A percentile compares a stretch with the other conserved stretches of the same genome.
phyloP scores from a whole-genome alignment of 2,888 invertebrate genomes.

The Melangyna quadrimaculata region DNA sequence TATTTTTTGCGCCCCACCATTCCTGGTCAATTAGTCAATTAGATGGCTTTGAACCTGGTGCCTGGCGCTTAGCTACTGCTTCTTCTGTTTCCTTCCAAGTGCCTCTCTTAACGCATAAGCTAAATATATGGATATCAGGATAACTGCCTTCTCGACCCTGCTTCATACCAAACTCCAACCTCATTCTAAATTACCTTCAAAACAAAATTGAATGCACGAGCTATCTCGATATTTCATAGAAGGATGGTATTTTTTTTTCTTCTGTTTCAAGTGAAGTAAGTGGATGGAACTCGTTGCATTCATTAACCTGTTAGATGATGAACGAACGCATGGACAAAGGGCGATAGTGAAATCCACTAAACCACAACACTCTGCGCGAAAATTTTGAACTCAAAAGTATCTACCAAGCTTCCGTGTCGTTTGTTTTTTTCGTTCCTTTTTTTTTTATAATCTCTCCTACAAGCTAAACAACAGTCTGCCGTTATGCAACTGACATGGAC shows the following conservation, averaged over 20 bases:
- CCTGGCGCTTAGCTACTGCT: slow-evolving; percentile 19
- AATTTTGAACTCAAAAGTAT: background rate
- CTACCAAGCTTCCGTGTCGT: slow-evolving; percentile 4
- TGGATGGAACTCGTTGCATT: slow-evolving; percentile 16
- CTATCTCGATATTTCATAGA: slow-evolving; percentile 63
- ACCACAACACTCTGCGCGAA: background rate
- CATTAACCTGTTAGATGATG: slow-evolving; percentile 55
- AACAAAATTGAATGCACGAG: slow-evolving; percentile 58
- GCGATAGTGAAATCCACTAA: slow-evolving; percentile 52
- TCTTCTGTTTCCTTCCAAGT: background rate
- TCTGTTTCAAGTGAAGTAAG: background rate
- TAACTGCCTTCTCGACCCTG: slow-evolving; percentile 10
- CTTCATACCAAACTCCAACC: slow-evolving; percentile 21
- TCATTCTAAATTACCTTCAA: slow-evolving; percentile 25
- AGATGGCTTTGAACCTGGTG: slow-evolving; percentile 62
- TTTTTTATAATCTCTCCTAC: background rate
- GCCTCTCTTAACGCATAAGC: slow-evolving; percentile 34
- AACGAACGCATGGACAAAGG: slow-evolving; percentile 50
- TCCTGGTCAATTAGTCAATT: slow-evolving; percentile 63
- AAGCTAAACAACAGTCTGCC: background rate
- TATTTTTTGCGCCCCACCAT: background rate
- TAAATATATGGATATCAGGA: slow-evolving; percentile 34
- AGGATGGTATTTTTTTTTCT: slow-evolving; percentile 8
- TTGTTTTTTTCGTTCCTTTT: background rate
- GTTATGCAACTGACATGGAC: slow-evolving; percentile 31